Base-by-base conservation (phyloP, 2,888 invertebrate species). In the Dendrolimus houi region DNA sequence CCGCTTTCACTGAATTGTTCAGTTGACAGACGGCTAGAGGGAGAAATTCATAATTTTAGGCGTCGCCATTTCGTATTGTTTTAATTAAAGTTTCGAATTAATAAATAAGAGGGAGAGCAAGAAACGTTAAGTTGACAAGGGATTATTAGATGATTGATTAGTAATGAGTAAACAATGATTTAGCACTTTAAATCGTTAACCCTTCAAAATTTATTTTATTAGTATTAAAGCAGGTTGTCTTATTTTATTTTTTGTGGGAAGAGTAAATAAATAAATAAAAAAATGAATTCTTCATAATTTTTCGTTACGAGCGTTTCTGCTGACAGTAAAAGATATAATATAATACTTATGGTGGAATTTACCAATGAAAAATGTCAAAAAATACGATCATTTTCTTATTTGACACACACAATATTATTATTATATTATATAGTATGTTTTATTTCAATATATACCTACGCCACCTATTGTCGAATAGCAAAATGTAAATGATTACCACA, bases 31-130 rank as follows among this genome's bases (percentile, higher is more conserved):
- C 71, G 77, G 82, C 78, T 85, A 77, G 72, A 77, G 77, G 73
- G 71, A 64, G 67, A 84, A 85, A 85, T 87, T 82, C 71, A 81
- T 81, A 83, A 87, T 83, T 83, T 82, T 77, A 77, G 64, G 77
- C 76, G 47, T 79, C 79, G 79, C 79, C 81, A 82, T 81, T 80
- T 71, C 66, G 73, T 77, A 77, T 80, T 79, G 83, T 84, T 87
- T 86, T 83, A 87, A 87, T 87, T 85, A 83, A 85, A 85, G 75
- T 81, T 81, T 71, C 73, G 72, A 80, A 81, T 77, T 79, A 72
- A 76, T 79, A 81, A 78, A 69, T 67, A 71, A 72, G 71, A 71
- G 71, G 14, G 14, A 14, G 70, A 76, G 71, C 66, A 70, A 63
- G 61, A 67, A 59, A 64, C 65, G 71, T 69, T 64, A 66, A 9